Conservation (phyloP, 1,140 invertebrate genomes). For the Micrasema minimum region DNA sequence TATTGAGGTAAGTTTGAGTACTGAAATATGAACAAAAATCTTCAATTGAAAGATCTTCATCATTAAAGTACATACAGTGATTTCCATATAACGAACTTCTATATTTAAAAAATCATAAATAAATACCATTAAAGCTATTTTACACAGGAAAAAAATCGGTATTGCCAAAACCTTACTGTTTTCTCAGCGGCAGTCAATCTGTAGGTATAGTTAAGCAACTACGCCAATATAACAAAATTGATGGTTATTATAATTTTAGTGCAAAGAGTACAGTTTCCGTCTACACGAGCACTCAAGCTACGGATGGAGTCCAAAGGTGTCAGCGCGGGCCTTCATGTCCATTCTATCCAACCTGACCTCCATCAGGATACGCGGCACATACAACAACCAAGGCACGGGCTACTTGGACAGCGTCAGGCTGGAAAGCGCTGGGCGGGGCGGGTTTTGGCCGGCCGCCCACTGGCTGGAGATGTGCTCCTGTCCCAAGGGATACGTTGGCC, state of each 20-base stretch:
- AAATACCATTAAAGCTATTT: too few relatives aligned
- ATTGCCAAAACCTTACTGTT: too few relatives aligned
- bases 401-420: slow-evolving; percentile 89
- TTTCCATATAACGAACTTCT: too few relatives aligned
- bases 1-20: slow-evolving; percentile 73
- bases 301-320: slow-evolving; percentile 90
- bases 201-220: too few relatives aligned
- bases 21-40: too few relatives aligned
- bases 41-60: too few relatives aligned
- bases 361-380: slow-evolving; percentile 94
- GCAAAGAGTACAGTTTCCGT: slow-evolving; percentile 81
- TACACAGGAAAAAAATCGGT: too few relatives aligned
- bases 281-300: slow-evolving; percentile 92
- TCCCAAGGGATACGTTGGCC: slow-evolving; percentile 90
- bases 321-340: slow-evolving; percentile 88
- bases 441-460: slow-evolving; percentile 81
- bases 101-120: too few relatives aligned
- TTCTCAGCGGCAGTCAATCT: too few relatives aligned
- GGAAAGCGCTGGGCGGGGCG: slow-evolving; percentile 84
- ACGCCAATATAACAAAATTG: too few relatives aligned
- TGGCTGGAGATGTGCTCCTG: slow-evolving; percentile 97
- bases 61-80: too few relatives aligned
- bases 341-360: slow-evolving; percentile 93
- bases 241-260: too few relatives aligned
- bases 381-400: slow-evolving; percentile 83